Base-by-base conservation (phyloP, 2,888 invertebrate genomes). In the Sesia apiformis region DNA sequence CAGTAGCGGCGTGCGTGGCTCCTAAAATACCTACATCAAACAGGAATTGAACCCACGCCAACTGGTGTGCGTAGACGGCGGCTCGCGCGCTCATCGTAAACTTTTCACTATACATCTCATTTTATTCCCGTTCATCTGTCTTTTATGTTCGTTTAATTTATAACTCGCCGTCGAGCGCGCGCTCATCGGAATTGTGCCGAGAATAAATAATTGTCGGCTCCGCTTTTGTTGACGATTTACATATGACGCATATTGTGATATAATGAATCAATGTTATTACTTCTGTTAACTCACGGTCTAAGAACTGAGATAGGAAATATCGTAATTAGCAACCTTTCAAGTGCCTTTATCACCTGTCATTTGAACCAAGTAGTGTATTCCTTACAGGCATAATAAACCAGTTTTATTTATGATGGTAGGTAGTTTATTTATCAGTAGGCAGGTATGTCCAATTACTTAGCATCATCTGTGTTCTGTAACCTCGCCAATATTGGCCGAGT, bases 41-140 rank as follows among this genome's bases (percentile, higher is more conserved):
- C 84, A 87, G 84, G 85, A 86, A 79, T 89, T 87, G 87, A 87
- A 83, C 69, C 74, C 74, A 72, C 72, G 88, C 88, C 88, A 88
- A 87, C 75, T 82, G 81, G 82, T 78, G 81, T 84, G 82, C 81
- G 87, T 81, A 86, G 87, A 86, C 84, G 74, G 79, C 80, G 81
- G 72, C 77, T 81, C 78, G 79, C 76, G 70, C 65, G 63, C 66
- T 66, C 69, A 78, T 83, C 84, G 76, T 86, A 85, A 85, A 84
- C 77, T 84, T 80, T 78, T 82, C 78, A 83, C 75, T 79, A 78
- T 81, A 85, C 81, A 75, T 77, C 74, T 78, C 72, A 75, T 83
- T 84, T 84, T 80, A 84, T 78, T 74, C 72, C 61, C 69, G 75
- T 72, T 76, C 75, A 72, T 75, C 63, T 67, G 68, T 78, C 73